Evolutionary conservation across 1,140 invertebrate genomes (phyloP), one percentile per base, ranked within the genome.

Genomic region (Trichonephila inaurata): DNA sequence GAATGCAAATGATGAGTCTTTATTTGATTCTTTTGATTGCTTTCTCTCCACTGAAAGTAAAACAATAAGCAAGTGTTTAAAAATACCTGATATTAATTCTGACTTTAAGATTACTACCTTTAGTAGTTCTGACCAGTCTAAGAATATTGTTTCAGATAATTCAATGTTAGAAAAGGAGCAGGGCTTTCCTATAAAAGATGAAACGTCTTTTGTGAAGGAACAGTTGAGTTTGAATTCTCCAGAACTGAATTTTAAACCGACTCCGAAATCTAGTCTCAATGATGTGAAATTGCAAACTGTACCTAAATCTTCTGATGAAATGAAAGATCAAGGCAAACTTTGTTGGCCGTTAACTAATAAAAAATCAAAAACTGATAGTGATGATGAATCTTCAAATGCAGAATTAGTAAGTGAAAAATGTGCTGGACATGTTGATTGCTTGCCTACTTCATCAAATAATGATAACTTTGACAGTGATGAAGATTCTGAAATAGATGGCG

Each of bases 1-100:
- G 16, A 98, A 98, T 96, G 97, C 97, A 44, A 98, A 98, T 95
- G 97, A 98, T 95, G 97, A 98, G 94, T 98, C 97, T 28, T 95
- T 96, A 19, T 94, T 94, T 85, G 94, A 94, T 92, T 92, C 83
- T 19, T 83, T 94, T 28, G 95, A 95, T 66, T 94, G 72, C 66
- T 66, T 89, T 66, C 58, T 89, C 8, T 62, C 93, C 18, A 40
- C 62, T 24, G 66, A 8, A 58, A 90, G 77, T 28, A 77, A 58
- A 58, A 77, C 89, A 82, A 19, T 62, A 87, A 91, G 44, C 44
- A 91, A 91, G 44, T 61, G 16, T 4, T 21, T 69, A 5, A 66
- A 64, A 19, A 21, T 40, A 33, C 61, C 60, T 51, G 62, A 91
- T 85, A 8, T 91, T 44, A 92, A 61, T 44, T 72, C 82, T 58